These are phyloP conservation scores for Petrolisthes manimaculis DNA, from an alignment of 2,888 invertebrate species.

Conservation along the genomic window DNA sequence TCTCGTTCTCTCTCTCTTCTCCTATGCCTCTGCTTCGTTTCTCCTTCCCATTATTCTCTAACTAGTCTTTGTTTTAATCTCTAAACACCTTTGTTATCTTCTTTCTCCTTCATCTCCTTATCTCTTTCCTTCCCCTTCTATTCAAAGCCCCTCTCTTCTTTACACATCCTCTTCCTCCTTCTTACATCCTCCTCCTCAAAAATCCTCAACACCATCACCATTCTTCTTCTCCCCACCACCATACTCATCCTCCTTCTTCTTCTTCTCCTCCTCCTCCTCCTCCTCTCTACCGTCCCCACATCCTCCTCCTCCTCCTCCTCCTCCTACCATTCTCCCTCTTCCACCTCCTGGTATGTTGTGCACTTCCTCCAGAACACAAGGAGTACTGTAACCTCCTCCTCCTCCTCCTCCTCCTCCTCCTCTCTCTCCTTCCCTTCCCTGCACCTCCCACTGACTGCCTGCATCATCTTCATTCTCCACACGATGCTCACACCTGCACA, in stretches of 20 bases:
- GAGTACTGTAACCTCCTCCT: neutral
- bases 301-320: neutral
- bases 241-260: neutral
- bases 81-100: too few species aligned
- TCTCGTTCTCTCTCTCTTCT: constrained; percentile 7
- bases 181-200: neutral
- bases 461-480: too few species aligned
- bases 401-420: neutral
- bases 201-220: neutral
- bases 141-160: too few species aligned
- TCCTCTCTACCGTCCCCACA: neutral
- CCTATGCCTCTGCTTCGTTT: neutral
- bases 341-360: neutral
- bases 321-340: neutral
- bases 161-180: too few species aligned
- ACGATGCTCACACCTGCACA: too few species aligned
- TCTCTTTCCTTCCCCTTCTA: too few species aligned
- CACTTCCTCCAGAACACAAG: neutral
- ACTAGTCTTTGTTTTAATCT: neutral
- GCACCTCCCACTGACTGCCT: neutral
- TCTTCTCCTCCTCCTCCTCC: neutral
- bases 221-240: neutral
- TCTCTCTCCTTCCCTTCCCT: neutral
- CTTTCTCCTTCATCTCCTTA: too few species aligned
- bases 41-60: neutral